phyloP scores from a whole-genome alignment of 2,888 invertebrate species.

The Drosophila nr. medialis region DNA sequence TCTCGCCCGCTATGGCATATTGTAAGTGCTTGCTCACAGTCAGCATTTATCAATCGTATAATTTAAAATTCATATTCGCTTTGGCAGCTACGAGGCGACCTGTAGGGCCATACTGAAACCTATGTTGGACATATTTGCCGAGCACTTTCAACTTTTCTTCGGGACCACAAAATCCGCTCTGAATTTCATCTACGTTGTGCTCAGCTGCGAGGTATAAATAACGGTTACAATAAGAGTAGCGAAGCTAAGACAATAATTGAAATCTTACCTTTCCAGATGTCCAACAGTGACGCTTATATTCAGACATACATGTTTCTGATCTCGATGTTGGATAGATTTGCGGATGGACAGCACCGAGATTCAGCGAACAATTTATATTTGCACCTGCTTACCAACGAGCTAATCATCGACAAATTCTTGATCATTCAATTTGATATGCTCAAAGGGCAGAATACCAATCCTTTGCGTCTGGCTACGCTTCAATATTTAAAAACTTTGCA shows the following conservation, averaged over 20 bases:
- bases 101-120: conserved; percentile 39
- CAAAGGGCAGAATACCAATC: conserved; percentile 17
- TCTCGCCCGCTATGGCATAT: conserved; percentile 58
- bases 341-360: conserved; percentile 27
- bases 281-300: conserved; percentile 19
- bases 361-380: conserved; percentile 32
- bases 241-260: not conserved
- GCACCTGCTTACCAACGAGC: conserved; percentile 59
- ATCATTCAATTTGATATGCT: conserved; percentile 49
- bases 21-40: conserved; percentile 43
- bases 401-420: conserved; percentile 48
- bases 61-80: not conserved
- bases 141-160: conserved; percentile 43
- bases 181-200: conserved; percentile 38
- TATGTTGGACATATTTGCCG: conserved; percentile 56
- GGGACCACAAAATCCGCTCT: conserved; percentile 39
- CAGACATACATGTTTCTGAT: conserved; percentile 48
- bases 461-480: conserved; percentile 40
- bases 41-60: not conserved
- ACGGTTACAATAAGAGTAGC: not conserved
- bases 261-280: conserved; percentile 31
- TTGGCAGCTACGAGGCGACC: conserved; percentile 44
- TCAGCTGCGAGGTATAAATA: conserved; percentile 41
- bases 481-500: conserved; percentile 58
- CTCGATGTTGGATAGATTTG: conserved; percentile 40